Percentiles rank a stretch among this genome's conserved stretches.
These are phyloP conservation scores for Cordilura impudica DNA, from an alignment of 2,888 invertebrate genomes.

Conservation along the genomic window DNA sequence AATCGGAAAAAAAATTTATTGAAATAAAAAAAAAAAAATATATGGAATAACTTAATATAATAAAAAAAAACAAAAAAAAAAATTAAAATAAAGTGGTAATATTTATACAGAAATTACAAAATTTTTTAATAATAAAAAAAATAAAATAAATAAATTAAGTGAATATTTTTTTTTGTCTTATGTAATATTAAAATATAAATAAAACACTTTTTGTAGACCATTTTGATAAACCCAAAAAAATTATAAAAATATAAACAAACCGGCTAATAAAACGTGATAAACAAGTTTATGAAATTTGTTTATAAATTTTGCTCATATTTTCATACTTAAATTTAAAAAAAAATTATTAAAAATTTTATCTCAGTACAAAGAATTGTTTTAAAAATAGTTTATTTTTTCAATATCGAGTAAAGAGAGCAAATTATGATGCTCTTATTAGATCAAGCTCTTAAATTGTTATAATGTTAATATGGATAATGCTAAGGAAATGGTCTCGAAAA, in stretches of 20 bases:
- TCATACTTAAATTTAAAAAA: conserved; percentile 10
- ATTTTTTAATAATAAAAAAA: not conserved
- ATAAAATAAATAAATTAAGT: not conserved
- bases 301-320: conserved; percentile 41
- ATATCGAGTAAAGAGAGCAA: not conserved
- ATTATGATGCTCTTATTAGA: too few species aligned
- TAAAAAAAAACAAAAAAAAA: not conserved
- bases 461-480: too few species aligned
- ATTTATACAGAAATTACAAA: not conserved
- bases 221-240: not conserved
- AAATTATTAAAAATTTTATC: conserved; percentile 19
- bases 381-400: not conserved
- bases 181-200: conserved; percentile 4
- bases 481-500: too few species aligned
- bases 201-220: not conserved
- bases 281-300: not conserved
- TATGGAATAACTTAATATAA: not conserved
- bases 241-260: conserved; percentile 36
- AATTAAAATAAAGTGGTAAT: not conserved
- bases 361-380: conserved; percentile 36
- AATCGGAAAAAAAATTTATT: not conserved
- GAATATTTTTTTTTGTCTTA: not conserved
- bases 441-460: too few species aligned
- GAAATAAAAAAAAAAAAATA: not conserved
- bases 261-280: conserved; percentile 26